Base-by-base conservation (phyloP, 2,888 invertebrate genomes). In the Ectemnius continuus region DNA sequence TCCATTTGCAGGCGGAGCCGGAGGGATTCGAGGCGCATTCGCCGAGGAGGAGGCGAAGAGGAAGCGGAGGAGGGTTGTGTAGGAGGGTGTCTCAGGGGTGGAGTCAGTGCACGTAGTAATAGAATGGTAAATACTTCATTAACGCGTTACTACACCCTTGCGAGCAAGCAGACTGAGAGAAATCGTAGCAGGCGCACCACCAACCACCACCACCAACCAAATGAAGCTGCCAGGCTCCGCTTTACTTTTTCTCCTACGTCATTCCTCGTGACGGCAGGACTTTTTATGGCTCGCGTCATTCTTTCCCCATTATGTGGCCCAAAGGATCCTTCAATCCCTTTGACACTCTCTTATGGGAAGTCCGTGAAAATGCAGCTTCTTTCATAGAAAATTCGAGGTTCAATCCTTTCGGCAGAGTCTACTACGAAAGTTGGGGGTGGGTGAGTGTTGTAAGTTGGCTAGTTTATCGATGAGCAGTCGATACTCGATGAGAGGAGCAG, bases 121-220 rank as follows among this genome's bases (percentile, higher is more conserved):
- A 82, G 87, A 87, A 87, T 86, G 80, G 84, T 86, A 86, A 87
- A 88, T 87, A 85, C 83, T 86, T 88, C 80, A 84, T 87, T 86
- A 87, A 80, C 79, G 79, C 79, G 82, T 83, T 84, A 84, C 82
- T 84, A 68, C 81, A 84, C 86, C 82, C 84, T 71, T 26, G 87
- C 77, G 85, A 68, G 64, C 72, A 60, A 64, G 60, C 56, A 67
- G 77, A 58, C 58, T 63, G 67, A 61, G 73, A 66, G 73, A 75
- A 77, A 80, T 80, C 76, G 67, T 57, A 73, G 70, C 56, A 4
- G 36, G 36, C 8, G 36, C 5, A 11, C 1, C 23, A 1, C 2
- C 23, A 0, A 23, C 23, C 23, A 0, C 36, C 8, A 36, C 8
- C 8, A 4, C 56, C 67, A 61, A 61, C 56, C 63, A 76, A 78